Conservation (phyloP, 2,113 vertebrate genomes). For the Tyrannus savana region DNA sequence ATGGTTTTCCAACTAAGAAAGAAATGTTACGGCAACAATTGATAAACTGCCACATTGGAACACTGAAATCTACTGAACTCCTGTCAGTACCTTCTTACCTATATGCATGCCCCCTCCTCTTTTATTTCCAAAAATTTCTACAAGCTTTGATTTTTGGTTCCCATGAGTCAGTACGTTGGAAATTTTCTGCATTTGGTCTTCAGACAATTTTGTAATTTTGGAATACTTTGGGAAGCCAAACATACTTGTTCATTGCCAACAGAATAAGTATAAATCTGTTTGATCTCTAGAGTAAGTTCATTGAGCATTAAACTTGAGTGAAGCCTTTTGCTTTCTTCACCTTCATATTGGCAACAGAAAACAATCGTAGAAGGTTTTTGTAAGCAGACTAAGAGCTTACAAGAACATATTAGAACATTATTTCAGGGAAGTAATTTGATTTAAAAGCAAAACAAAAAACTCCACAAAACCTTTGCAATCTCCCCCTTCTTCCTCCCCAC, state of each 20-base stretch:
- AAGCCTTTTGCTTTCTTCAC: background rate
- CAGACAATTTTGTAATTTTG: background rate
- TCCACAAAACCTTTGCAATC: background rate
- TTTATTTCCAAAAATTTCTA: background rate
- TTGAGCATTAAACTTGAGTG: fast-evolving
- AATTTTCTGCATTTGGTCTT: background rate
- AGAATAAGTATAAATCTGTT: background rate
- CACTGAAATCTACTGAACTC: background rate
- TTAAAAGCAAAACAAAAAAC: background rate
- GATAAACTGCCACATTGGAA: background rate
- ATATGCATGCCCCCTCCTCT: fast-evolving
- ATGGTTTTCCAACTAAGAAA: background rate
- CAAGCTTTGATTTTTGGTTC: background rate
- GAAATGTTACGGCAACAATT: background rate
- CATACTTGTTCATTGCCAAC: background rate
- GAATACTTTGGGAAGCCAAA: background rate
- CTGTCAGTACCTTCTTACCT: background rate
- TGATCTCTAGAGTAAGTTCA: background rate
- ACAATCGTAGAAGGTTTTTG: background rate
- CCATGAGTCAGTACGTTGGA: background rate
- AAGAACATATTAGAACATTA: background rate
- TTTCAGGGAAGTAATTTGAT: background rate
- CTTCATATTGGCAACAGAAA: background rate
- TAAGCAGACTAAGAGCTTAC: background rate
- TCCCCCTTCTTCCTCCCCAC: fast-evolving